Conservation (phyloP, 2,888 invertebrate genomes). For the Plebejus melissa region DNA sequence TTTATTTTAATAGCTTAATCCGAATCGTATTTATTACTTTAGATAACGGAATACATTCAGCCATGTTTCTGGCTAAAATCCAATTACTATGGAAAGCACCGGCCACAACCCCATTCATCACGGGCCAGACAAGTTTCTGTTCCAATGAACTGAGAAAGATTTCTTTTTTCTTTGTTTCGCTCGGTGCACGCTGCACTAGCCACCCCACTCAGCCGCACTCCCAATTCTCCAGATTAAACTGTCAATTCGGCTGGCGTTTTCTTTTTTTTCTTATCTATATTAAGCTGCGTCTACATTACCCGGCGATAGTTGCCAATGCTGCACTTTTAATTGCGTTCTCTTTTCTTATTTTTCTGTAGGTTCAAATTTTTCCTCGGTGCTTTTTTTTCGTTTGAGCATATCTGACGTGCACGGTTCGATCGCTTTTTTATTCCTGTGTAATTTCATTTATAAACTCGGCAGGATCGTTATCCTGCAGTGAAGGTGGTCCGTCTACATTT, state of each 20-base stretch:
- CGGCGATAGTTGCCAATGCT: slow-evolving; percentile 29
- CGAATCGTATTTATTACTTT: slow-evolving; percentile 29
- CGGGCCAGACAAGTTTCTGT: slow-evolving; percentile 40
- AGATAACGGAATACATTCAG: slow-evolving; percentile 37
- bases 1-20: slow-evolving; percentile 31
- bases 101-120: slow-evolving; percentile 39
- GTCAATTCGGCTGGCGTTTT: slow-evolving; percentile 57
- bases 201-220: slow-evolving; percentile 45
- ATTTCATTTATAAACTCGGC: background rate
- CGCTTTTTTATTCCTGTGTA: background rate
- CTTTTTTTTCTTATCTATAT: slow-evolving; percentile 47
- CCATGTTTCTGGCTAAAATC: slow-evolving; percentile 37
- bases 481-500: slow-evolving; percentile 12
- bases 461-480: background rate
- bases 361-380: background rate
- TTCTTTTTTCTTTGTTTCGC: slow-evolving; percentile 38
- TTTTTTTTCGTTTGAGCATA: background rate
- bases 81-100: slow-evolving; percentile 38
- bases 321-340: slow-evolving; percentile 13
- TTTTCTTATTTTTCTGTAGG: background rate
- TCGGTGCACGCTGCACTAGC: slow-evolving; percentile 36
- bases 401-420: background rate
- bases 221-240: slow-evolving; percentile 66
- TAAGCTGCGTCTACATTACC: slow-evolving; percentile 33
- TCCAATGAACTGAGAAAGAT: slow-evolving; percentile 40